phyloP scores from a whole-genome alignment of 2,888 invertebrate genomes.

The Ornithoptera priamus region DNA sequence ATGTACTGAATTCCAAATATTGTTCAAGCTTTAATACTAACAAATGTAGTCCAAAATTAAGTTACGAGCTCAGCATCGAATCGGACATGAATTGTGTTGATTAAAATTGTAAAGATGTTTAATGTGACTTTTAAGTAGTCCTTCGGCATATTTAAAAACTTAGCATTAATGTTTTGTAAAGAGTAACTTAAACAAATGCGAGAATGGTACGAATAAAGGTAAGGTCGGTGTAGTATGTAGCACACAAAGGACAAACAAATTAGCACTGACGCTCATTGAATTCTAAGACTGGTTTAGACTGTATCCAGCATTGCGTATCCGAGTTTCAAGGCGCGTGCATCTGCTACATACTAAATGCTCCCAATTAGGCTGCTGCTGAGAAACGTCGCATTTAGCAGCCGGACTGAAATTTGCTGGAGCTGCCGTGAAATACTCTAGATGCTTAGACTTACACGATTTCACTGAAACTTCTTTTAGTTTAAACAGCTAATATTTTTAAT shows the following conservation, averaged over 20 bases:
- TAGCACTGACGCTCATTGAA: slow-evolving; percentile 17
- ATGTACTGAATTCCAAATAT: no score
- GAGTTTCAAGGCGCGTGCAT: slow-evolving; percentile 15
- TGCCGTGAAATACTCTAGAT: slow-evolving; percentile 31
- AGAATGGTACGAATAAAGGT: slow-evolving; percentile 1
- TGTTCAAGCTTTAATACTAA: no score
- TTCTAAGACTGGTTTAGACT: slow-evolving; percentile 5
- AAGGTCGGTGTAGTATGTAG: neutral
- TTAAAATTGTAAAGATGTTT: no score
- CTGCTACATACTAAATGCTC: slow-evolving; percentile 30
- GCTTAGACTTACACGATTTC: slow-evolving; percentile 2
- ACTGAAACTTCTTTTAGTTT: neutral
- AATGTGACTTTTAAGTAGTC: no score
- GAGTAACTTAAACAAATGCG: slow-evolving; percentile 3
- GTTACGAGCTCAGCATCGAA: no score
- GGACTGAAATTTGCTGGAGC: slow-evolving; percentile 24
- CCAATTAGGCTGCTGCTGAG: slow-evolving; percentile 31
- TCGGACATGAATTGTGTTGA: no score
- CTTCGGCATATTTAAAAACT: no score
- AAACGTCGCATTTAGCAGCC: slow-evolving; percentile 35
- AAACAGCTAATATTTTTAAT: no score
- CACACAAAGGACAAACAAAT: slow-evolving; percentile 11
- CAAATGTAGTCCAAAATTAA: no score
- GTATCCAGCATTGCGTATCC: slow-evolving; percentile 7
- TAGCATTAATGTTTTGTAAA: neutral